phyloP scores from a whole-genome alignment of 2,888 invertebrate genomes.

The Pterostichus madidus region DNA sequence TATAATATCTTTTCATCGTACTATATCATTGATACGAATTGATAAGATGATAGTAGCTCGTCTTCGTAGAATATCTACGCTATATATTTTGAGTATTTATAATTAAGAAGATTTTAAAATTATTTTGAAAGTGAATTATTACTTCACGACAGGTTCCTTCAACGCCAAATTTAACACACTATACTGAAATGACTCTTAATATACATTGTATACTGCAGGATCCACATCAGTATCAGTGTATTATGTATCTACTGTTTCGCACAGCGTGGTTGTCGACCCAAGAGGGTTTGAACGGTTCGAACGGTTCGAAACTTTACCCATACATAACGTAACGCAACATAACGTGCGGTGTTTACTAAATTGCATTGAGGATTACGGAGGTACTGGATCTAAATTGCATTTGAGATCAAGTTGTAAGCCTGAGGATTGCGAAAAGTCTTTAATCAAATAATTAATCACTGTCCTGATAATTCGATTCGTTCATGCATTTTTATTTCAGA shows the following conservation, averaged over 20 bases:
- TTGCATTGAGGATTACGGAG: slow-evolving; percentile 45
- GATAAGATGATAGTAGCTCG: no score
- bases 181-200: no score
- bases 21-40: no score
- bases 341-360: slow-evolving; percentile 45
- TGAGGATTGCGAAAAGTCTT: slow-evolving; percentile 28
- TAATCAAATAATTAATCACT: slow-evolving; percentile 54
- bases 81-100: no score
- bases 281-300: slow-evolving; percentile 11
- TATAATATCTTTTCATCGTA: no score
- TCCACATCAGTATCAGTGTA: not conserved
- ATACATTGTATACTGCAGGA: not conserved
- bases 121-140: no score
- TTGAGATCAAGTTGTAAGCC: slow-evolving; percentile 18
- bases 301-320: slow-evolving; percentile 26
- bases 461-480: slow-evolving; percentile 17
- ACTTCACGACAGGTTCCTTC: no score
- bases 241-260: not conserved
- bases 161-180: no score
- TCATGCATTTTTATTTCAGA: not conserved
- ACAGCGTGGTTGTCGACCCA: not conserved
- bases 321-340: slow-evolving; percentile 32
- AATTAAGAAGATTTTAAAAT: no score
- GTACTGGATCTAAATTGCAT: slow-evolving; percentile 43
- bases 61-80: no score